phyloP scores from a whole-genome alignment of 2,113 vertebrate species.

The Nerophis lumbriciformis region DNA sequence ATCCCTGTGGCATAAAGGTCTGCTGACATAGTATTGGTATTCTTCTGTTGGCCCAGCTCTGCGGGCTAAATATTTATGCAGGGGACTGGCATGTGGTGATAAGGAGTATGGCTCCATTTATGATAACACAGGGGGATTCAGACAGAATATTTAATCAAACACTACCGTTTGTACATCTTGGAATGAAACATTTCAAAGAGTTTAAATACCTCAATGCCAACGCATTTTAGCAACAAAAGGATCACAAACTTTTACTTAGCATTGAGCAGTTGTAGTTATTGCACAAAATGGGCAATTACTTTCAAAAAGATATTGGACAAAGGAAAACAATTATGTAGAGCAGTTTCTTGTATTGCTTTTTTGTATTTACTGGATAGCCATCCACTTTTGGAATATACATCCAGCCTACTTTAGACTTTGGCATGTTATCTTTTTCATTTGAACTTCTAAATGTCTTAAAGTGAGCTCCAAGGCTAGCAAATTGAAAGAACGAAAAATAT shows the following conservation, averaged over 20 bases:
- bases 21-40: conserved; percentile 63
- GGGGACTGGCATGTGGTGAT: conserved; percentile 65
- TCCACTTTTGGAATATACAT: neutral
- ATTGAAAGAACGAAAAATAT: too few species aligned
- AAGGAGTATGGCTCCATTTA: conserved; percentile 64
- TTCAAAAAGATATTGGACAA: neutral
- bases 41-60: conserved; percentile 52
- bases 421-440: neutral
- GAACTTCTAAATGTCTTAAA: too few species aligned
- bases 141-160: conserved; percentile 66
- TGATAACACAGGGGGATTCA: conserved; percentile 64
- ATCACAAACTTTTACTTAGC: conserved; percentile 40
- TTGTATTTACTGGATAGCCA: neutral
- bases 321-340: neutral
- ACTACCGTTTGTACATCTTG: conserved; percentile 46
- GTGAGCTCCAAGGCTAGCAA: too few species aligned
- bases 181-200: conserved; percentile 52
- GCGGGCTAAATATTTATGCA: conserved; percentile 72
- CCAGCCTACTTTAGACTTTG: neutral
- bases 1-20: conserved; percentile 49
- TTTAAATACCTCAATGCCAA: conserved; percentile 41
- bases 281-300: conserved; percentile 24
- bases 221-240: conserved; percentile 51
- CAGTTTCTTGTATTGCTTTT: neutral
- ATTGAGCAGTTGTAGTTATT: conserved; percentile 42